Base-by-base conservation (phyloP, 2,888 invertebrate genomes). In the Phortica okadai region DNA sequence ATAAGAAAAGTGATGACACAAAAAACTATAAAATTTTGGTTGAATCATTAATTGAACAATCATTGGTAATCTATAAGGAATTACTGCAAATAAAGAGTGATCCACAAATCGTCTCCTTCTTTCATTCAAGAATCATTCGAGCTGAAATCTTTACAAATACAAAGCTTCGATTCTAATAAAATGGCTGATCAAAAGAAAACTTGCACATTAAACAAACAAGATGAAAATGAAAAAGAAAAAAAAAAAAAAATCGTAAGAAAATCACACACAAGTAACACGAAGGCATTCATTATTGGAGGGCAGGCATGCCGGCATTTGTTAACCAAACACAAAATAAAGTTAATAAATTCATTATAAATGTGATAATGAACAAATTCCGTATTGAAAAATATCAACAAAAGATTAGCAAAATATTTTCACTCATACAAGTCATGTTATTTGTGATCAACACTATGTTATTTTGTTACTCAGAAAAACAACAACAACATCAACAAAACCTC, bases 161-260 rank as follows among this genome's bases (percentile, higher is more conserved):
- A 62, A 62, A 8, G 7, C 10, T 1, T 4, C 2, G 5, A 11
- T 6, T 21, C 62, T 8, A 62, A 90, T 89, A 85, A 90, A 90
- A 84, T 87, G 83, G 84, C 86, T 90, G 90, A 89, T 90, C 89
- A 90, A 90, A 90, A 84, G 88, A 84, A 90, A 90, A 89, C 83
- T 89, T 84, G 86, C 90, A 88, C 88, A 83, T 86, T 44, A 67
- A 72, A 72, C 25, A 54, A 72, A 72, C 14, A 74, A 41, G 69
- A 74, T 41, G 42, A 11, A 16, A 6, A 21, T 33, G 16, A 33
- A 54, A n/a, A n/a, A n/a, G n/a, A 21, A 21, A 21, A 21, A 21
- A 21, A 72, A 44, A 45, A 72, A 16, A 50, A 44, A 44, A 45
- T 33, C 33, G 33, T 4, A 33, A 33, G 33, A 33, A 33, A 33